A percentile compares a stretch with the other conserved stretches of the same genome.
Evolutionary conservation across 2,888 invertebrate species (phyloP).

Genomic region (Ditylenchus weischeri): DNA sequence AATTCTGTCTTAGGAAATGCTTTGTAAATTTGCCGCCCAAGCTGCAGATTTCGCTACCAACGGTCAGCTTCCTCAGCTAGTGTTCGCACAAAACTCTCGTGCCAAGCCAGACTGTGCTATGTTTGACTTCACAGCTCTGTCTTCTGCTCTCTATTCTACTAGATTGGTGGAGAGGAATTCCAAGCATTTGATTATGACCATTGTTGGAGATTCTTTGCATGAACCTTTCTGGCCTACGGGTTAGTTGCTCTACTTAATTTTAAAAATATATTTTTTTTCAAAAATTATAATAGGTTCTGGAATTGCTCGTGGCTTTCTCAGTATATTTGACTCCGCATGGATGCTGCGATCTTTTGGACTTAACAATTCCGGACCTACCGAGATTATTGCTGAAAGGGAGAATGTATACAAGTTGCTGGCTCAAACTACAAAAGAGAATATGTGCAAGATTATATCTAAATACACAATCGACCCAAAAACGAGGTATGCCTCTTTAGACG

Average conservation of each 20-base stretch:
- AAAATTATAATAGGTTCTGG: conserved; percentile 75
- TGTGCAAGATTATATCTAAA: conserved; percentile 60
- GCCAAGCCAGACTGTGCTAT: conserved; percentile 95
- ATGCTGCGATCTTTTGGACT: conserved; percentile 80
- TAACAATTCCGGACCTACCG: conserved; percentile 63
- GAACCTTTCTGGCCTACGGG: conserved; percentile 89
- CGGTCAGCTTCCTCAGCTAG: conserved; percentile 61
- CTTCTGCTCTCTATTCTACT: conserved; percentile 80
- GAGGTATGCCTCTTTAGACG: conserved; percentile 60
- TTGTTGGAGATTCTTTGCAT: conserved; percentile 91
- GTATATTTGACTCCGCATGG: conserved; percentile 93
- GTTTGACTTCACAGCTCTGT: conserved; percentile 99
- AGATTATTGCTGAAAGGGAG: conserved; percentile 86
- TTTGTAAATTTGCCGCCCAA: conserved; percentile 68
- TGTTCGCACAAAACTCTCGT: conserved; percentile 95
- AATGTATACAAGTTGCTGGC: conserved; percentile 82
- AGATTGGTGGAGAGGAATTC: conserved; percentile 74
- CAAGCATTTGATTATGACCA: conserved; percentile 77
- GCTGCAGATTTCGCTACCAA: conserved; percentile 87
- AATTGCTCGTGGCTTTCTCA: conserved; percentile 91
- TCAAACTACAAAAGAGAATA: conserved; percentile 90
- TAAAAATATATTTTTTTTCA: no score
- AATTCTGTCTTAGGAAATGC: conserved; percentile 26
- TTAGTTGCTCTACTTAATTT: no score
- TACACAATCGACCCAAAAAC: conserved; percentile 62